phyloP scores from a whole-genome alignment of 2,797 vertebrate species.

The Rhodeus uyekii region DNA sequence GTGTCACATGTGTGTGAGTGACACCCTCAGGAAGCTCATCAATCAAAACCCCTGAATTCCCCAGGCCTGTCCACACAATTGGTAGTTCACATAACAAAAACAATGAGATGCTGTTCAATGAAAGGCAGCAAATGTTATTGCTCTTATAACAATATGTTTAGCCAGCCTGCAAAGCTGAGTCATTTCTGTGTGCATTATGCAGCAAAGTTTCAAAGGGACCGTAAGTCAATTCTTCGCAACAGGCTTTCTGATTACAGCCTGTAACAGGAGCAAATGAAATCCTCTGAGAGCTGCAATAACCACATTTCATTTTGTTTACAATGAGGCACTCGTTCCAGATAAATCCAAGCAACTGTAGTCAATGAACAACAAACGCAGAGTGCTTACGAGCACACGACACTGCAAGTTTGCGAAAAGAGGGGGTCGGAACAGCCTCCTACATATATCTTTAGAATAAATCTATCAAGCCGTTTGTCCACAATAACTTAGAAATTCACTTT shows the following conservation, averaged over 20 bases:
- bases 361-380: not conserved
- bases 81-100: not conserved
- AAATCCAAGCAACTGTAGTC: conserved; percentile 28
- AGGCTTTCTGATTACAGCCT: conserved; percentile 28
- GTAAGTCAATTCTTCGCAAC: conserved; percentile 5
- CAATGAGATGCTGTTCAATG: not conserved
- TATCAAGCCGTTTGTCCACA: conserved; percentile 16
- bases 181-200: conserved; percentile 17
- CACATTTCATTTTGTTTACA: conserved; percentile 43
- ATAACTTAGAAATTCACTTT: conserved; percentile 12
- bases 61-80: not conserved
- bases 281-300: conserved; percentile 32
- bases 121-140: conserved; percentile 6
- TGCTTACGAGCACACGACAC: not conserved
- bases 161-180: conserved; percentile 4
- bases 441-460: not conserved
- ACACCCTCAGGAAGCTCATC: conserved; percentile 6
- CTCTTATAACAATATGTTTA: conserved; percentile 29
- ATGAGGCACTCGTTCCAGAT: conserved; percentile 19
- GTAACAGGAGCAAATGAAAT: conserved; percentile 32
- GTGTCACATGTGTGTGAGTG: conserved; percentile 8
- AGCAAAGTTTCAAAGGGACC: conserved; percentile 37
- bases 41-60: conserved; percentile 7
- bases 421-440: conserved; percentile 5
- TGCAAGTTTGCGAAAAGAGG: conserved; percentile 1